Base-by-base conservation (phyloP, 2,888 invertebrate genomes). In the Amblyjoppa fuscipennis region DNA sequence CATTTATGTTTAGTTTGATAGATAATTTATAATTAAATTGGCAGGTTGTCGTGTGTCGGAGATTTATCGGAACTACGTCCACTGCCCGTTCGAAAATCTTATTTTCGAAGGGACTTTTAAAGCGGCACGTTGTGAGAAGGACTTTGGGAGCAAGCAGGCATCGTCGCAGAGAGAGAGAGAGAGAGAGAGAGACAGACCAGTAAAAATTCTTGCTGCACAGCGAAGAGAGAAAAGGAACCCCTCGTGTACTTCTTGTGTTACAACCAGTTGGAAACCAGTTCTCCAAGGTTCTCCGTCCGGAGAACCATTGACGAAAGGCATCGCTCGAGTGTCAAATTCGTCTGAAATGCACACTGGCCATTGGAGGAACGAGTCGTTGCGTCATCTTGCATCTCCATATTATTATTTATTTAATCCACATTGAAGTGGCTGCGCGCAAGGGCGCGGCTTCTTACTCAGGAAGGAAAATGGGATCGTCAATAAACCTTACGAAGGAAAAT, bases 261-360 rank as follows among this genome's bases (percentile, higher is more conserved):
- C 56, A 73, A 59, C 41, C 25, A 59, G 56, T 53, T 7, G 59
- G 20, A 73, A 73, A 73, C 73, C 73, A 16, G 73, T 73, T 73
- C 31, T 41, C 73, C 73, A 73, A 73, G 73, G 73, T 59, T 59
- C 59, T 59, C 25, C 25, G 56, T 41, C 20, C 74, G 80, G 85
- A 81, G 80, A 78, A 85, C 83, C 80, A 61, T 61, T 59, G 73
- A 74, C 53, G 76, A 75, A 80, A 76, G 20, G 49, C 53, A 61
- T 64, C 73, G 79, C 79, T 85, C 38, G 56, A 41, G 28, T 41
- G 41, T 73, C 73, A 25, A 38, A 56, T 59, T 38, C 59, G 38
- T 38, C 20, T 59, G 59, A 41, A 73, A 73, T 64, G 31, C 7
- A 64, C 64, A 64, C 34, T 16, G 31, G 34, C 16, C 16, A 34